Evolutionary conservation across 2,113 vertebrate genomes (phyloP).

Genomic region (Australoheros scitulus): DNA sequence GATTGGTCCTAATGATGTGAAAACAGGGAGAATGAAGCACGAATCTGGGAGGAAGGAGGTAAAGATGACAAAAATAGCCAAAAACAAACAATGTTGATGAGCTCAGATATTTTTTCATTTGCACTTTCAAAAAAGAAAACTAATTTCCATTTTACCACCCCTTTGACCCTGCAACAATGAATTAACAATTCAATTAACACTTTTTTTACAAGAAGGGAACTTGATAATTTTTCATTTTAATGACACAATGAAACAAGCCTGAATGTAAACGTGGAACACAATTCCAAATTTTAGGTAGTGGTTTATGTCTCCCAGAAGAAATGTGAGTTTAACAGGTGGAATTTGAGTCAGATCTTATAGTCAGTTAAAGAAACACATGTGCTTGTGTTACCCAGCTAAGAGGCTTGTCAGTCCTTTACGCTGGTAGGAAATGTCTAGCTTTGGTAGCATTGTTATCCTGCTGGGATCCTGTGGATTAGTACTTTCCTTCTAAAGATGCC

Average conservation of each 20-base stretch:
- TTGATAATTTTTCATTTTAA: neutral
- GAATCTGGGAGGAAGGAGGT: constrained; percentile 60
- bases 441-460: constrained; percentile 59
- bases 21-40: constrained; percentile 51
- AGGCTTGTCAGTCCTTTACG: constrained; percentile 53
- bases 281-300: neutral
- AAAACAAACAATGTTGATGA: constrained; percentile 37
- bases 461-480: constrained; percentile 54
- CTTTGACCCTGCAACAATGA: neutral
- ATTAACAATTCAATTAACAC: neutral
- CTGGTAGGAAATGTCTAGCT: constrained; percentile 57
- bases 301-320: neutral
- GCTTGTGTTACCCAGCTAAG: constrained; percentile 57
- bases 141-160: neutral
- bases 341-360: constrained; percentile 22
- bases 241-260: neutral
- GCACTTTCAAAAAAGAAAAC: neutral
- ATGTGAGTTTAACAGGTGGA: constrained; percentile 23
- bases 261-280: neutral
- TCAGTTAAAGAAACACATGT: constrained; percentile 18
- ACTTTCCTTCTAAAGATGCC: constrained; percentile 42
- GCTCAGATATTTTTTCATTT: constrained; percentile 1
- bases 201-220: neutral
- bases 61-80: constrained; percentile 35
- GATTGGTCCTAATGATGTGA: constrained; percentile 63